phyloP scores from a whole-genome alignment of 2,113 vertebrate species.

The Macroglossus sobrinus region DNA sequence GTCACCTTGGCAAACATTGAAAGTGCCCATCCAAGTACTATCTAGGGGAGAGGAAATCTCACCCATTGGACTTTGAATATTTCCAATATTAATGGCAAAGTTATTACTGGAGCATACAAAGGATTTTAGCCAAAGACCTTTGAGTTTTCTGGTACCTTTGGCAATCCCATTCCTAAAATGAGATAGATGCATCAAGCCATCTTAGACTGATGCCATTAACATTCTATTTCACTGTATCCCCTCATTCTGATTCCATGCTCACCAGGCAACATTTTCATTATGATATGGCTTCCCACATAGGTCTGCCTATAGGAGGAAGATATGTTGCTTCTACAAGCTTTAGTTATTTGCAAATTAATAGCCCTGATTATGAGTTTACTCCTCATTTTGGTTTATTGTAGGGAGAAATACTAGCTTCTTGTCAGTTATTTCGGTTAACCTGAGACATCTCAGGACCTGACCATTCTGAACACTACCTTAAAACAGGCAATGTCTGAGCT shows the following conservation, averaged over 20 bases:
- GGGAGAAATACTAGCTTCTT: not conserved
- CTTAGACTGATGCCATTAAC: not conserved
- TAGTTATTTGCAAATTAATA: not conserved
- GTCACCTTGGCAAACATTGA: constrained; percentile 46
- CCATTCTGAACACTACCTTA: not conserved
- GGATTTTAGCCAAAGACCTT: constrained; percentile 60
- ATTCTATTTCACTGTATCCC: not conserved
- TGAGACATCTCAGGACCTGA: not conserved
- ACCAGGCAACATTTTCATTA: constrained; percentile 60
- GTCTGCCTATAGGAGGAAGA: not conserved
- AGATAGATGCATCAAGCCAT: not conserved
- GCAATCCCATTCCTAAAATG: constrained; percentile 35
- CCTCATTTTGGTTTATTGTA: not conserved
- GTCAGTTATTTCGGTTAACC: not conserved
- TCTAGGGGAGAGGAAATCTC: not conserved
- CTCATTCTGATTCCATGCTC: constrained; percentile 50
- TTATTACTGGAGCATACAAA: constrained; percentile 15
- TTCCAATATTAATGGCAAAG: constrained; percentile 39
- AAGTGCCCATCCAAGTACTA: constrained; percentile 15
- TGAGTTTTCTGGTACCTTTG: constrained; percentile 35
- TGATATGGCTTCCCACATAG: not conserved
- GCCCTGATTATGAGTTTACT: not conserved
- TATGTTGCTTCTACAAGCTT: not conserved
- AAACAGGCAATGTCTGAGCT: not conserved
- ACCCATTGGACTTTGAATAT: constrained; percentile 45